phyloP scores from a whole-genome alignment of 1,140 invertebrate genomes.

The Coptotermes formosanus region DNA sequence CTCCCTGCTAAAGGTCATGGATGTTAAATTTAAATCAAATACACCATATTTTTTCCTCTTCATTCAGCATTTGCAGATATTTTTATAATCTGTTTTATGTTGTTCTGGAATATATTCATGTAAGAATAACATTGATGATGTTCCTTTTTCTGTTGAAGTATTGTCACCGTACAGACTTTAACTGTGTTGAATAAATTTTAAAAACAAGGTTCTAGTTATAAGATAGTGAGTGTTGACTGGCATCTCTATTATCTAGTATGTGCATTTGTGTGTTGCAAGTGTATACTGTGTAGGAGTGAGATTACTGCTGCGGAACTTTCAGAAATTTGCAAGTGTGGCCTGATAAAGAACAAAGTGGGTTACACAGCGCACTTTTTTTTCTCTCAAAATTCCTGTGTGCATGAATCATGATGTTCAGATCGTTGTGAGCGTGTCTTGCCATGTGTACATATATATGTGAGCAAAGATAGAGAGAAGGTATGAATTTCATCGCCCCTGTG shows the following conservation, averaged over 20 bases:
- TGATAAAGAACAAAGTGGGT: not conserved
- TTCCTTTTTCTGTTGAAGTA: not conserved
- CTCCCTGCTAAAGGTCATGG: not conserved
- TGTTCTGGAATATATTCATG: constrained; percentile 1
- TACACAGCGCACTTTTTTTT: not conserved
- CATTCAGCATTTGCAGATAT: constrained; percentile 24
- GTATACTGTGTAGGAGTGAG: not conserved
- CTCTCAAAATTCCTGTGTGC: not conserved
- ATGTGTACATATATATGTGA: not conserved
- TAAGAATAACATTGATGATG: not conserved
- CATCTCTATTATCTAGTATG: constrained; percentile 5
- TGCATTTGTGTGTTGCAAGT: not conserved
- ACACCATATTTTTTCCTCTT: constrained; percentile 4
- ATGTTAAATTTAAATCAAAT: not conserved
- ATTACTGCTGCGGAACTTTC: not conserved
- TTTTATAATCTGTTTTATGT: constrained; percentile 17
- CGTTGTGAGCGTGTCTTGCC: not conserved
- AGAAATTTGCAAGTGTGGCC: not conserved
- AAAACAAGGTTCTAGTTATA: not conserved
- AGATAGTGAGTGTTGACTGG: not conserved
- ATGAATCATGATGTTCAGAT: not conserved
- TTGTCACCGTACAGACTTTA: not conserved
- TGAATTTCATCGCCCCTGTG: constrained; percentile 31
- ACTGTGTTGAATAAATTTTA: not conserved
- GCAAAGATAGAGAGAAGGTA: not conserved